These are phyloP conservation scores for Cygnus atratus DNA, from an alignment of 2,113 vertebrate species.

Conservation along the genomic window DNA sequence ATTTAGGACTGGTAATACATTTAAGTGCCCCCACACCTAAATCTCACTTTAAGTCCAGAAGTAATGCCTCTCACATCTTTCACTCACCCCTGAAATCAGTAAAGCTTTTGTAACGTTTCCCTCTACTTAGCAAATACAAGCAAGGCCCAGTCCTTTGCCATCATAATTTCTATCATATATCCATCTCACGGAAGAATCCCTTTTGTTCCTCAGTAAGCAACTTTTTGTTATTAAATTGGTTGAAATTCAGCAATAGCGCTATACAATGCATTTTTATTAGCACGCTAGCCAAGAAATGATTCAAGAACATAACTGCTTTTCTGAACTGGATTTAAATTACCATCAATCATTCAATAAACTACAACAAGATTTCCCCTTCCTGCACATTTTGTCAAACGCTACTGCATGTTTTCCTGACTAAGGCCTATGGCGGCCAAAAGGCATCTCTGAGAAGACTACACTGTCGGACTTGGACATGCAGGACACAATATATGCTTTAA, in stretches of 20 bases:
- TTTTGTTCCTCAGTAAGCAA: not conserved
- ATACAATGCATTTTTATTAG: conserved; percentile 24
- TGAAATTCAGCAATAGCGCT: conserved; percentile 22
- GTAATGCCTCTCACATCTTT: not conserved
- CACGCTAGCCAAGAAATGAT: not conserved
- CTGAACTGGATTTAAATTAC: conserved; percentile 26
- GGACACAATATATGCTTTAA: not conserved
- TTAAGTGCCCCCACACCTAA: not conserved
- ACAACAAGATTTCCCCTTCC: not conserved
- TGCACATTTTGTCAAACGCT: not conserved
- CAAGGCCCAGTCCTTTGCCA: not conserved
- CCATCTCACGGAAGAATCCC: not conserved
- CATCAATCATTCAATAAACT: conserved; percentile 29
- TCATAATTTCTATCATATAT: not conserved
- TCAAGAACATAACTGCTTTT: conserved; percentile 15
- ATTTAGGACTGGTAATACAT: not conserved
- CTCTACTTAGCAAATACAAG: not conserved
- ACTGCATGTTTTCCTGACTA: not conserved
- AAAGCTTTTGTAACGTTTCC: not conserved
- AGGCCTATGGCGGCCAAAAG: conserved; percentile 6
- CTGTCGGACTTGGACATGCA: not conserved
- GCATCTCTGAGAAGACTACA: not conserved
- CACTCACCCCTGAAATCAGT: not conserved
- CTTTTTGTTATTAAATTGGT: conserved; percentile 3
- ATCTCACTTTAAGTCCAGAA: not conserved